Conservation (phyloP, 2,797 vertebrate species). For the Oophaga sylvatica region DNA sequence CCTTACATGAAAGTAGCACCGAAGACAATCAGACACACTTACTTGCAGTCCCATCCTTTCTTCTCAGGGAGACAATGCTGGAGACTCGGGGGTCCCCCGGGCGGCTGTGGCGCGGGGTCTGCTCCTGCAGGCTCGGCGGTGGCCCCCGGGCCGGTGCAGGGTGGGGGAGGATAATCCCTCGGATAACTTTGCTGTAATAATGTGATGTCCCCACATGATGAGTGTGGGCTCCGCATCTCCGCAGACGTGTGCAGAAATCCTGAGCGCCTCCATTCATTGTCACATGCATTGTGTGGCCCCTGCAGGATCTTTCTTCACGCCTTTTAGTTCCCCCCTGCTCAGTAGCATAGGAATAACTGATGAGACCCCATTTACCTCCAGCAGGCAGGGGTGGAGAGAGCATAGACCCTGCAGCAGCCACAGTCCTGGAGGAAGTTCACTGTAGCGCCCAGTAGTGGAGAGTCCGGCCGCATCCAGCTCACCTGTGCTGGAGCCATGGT, state of each 20-base stretch:
- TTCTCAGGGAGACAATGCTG: neutral
- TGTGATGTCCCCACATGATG: conserved; percentile 62
- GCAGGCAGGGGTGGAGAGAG: conserved; percentile 49
- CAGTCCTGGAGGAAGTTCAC: conserved; percentile 48
- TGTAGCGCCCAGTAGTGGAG: conserved; percentile 22
- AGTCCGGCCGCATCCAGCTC: neutral
- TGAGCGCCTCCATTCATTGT: conserved; percentile 70
- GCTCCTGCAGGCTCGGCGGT: neutral
- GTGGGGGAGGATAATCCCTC: conserved; percentile 2
- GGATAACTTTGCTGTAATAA: conserved; percentile 47
- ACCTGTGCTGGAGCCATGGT: neutral
- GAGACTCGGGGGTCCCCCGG: too few species aligned
- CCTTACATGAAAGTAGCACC: neutral
- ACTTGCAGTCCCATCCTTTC: conserved; percentile 33
- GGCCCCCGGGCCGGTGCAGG: conserved; percentile 25
- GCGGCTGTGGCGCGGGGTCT: too few species aligned
- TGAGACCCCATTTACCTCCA: conserved; percentile 60
- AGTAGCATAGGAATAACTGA: conserved; percentile 58
- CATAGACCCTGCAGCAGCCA: conserved; percentile 49
- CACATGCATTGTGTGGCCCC: conserved; percentile 73
- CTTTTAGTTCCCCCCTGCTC: conserved; percentile 54
- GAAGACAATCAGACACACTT: neutral
- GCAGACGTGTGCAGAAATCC: conserved; percentile 74
- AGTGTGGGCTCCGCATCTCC: conserved; percentile 69
- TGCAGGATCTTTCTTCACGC: conserved; percentile 67